These are phyloP conservation scores for Arrhamphus sclerolepis DNA, from an alignment of 2,797 vertebrate genomes.

Conservation along the genomic window DNA sequence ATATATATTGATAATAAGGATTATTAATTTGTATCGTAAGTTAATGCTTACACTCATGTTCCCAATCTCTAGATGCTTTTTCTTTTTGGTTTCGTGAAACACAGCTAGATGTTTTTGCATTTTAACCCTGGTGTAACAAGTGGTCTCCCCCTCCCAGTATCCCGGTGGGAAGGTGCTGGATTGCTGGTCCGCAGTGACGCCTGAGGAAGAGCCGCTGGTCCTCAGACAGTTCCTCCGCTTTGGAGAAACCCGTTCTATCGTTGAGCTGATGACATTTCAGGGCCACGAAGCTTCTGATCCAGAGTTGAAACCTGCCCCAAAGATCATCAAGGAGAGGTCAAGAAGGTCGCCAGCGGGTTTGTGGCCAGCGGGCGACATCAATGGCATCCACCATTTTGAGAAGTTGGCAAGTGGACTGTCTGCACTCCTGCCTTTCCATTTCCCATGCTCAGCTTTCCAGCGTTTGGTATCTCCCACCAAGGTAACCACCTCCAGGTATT, in stretches of 20 bases:
- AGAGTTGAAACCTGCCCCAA: background rate
- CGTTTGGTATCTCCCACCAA: conserved; percentile 40
- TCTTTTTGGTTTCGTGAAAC: too few species aligned
- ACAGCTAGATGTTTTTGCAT: too few species aligned
- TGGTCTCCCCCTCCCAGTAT: conserved; percentile 69
- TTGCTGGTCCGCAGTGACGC: conserved; percentile 88
- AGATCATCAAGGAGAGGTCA: conserved; percentile 25
- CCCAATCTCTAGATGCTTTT: too few species aligned
- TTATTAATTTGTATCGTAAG: too few species aligned
- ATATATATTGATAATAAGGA: too few species aligned
- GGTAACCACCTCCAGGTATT: conserved; percentile 54
- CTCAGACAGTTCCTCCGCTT: conserved; percentile 93
- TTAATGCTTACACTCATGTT: too few species aligned
- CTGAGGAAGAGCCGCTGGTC: conserved; percentile 88
- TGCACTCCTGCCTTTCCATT: conserved; percentile 60
- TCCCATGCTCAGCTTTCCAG: conserved; percentile 25
- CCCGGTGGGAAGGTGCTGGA: conserved; percentile 87
- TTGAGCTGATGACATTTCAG: conserved; percentile 88
- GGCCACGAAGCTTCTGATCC: conserved; percentile 55
- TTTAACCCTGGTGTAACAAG: background rate
- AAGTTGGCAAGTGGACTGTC: conserved; percentile 75
- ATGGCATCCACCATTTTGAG: conserved; percentile 79
- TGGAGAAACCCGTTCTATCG: conserved; percentile 92
- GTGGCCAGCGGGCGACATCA: background rate
- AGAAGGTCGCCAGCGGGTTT: background rate